Base-by-base conservation (phyloP, 1,140 invertebrate species). In the Drosophila nigromelanica region DNA sequence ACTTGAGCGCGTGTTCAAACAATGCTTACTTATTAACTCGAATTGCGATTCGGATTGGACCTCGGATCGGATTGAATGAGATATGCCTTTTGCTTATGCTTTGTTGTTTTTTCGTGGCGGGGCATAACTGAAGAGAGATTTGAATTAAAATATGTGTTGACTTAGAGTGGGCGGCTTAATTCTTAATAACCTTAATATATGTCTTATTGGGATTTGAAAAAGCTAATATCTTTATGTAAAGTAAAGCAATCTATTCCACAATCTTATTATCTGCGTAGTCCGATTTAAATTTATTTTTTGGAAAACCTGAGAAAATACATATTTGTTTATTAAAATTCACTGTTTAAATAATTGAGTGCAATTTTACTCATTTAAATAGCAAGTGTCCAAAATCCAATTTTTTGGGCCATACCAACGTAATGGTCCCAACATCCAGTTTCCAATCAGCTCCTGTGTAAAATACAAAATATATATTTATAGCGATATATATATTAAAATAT, bases 1-100 rank as follows among this genome's bases (percentile, higher is more conserved):
- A 42, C 73, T 89, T 71, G 67, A 76, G 83, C 83, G 78, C 83
- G 83, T 89, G 83, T 80, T 89, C 76, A 89, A 89, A 89, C 83
- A 89, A 89, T 78, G 79, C 48, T 54, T 5, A 35, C 56, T 82
- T 82, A 39, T 56, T 27, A 51, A 48, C 35, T 61, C 66, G 35
- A 67, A 83, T 83, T 79, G 43, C 30, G 33, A 11, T 33, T 39
- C 15, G 18, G 7, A 42, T 58, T 71, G 37, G 18, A 58, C 27
- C 27, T 39, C 18, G 21, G 12, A 18, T 6, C 14, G 39, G 55
- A 43, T 67, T 18, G 30, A 37, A 12, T 48, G 15, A 35, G 7
- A 4, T 35, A 10, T 35, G 2, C 3, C 6, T 35, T 45, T 43
- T 27, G 27, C 6, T 27, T 27, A 5, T 12, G 5, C 4, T 18